Conservation (phyloP, 2,888 invertebrate species). For the Cosmopolites sordidus region DNA sequence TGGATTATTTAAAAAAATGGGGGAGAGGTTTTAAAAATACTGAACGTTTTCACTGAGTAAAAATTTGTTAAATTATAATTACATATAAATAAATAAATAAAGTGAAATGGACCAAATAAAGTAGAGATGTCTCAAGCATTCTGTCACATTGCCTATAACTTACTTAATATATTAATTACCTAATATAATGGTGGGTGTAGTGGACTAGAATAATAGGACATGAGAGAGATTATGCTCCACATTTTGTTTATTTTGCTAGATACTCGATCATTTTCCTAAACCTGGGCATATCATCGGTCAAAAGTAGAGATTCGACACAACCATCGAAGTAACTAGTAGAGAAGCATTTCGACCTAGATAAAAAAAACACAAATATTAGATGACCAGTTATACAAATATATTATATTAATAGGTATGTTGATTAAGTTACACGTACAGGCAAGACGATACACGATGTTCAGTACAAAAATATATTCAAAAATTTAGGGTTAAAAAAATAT, state of each 20-base stretch:
- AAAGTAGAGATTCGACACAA: slow-evolving; percentile 74
- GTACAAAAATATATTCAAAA: neutral
- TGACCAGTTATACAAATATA: slow-evolving; percentile 3
- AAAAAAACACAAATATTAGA: slow-evolving; percentile 24
- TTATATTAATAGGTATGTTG: slow-evolving; percentile 3
- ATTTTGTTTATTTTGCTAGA: slow-evolving; percentile 55
- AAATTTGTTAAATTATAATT: slow-evolving; percentile 3
- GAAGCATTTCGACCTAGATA: slow-evolving; percentile 72
- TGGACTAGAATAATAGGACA: slow-evolving; percentile 45
- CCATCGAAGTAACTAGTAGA: slow-evolving; percentile 75
- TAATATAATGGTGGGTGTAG: slow-evolving; percentile 35
- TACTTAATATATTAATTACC: slow-evolving; percentile 38
- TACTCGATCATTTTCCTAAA: slow-evolving; percentile 76
- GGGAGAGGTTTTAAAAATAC: too few relatives aligned
- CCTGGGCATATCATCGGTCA: slow-evolving; percentile 72
- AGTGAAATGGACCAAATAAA: slow-evolving; percentile 19
- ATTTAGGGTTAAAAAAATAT: neutral
- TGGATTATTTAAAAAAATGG: too few relatives aligned
- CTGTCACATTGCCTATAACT: slow-evolving; percentile 38
- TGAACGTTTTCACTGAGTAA: neutral
- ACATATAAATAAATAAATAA: slow-evolving; percentile 21
- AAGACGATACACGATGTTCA: slow-evolving; percentile 4
- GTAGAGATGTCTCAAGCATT: slow-evolving; percentile 34
- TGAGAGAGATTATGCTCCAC: slow-evolving; percentile 28
- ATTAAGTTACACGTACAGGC: slow-evolving; percentile 1